phyloP scores from a whole-genome alignment of 2,113 vertebrate species.

The Brachypteracias leptosomus region DNA sequence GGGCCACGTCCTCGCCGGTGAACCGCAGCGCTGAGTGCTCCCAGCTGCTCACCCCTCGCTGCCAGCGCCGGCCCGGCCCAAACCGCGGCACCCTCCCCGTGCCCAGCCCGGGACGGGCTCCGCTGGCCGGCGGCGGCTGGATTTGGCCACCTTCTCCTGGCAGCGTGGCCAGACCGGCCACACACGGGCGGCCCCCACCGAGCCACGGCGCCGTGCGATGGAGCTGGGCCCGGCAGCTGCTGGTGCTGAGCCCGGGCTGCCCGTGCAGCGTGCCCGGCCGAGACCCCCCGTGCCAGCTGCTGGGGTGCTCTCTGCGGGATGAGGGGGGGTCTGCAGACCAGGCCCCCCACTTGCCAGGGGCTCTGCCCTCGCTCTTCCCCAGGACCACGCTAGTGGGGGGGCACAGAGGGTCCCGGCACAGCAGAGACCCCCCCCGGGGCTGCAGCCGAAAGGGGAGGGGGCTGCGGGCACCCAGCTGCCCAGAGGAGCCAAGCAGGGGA shows the following conservation, averaged over 20 bases:
- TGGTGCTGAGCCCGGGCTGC: fast-evolving
- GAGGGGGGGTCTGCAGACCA: not conserved
- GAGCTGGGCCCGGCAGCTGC: not conserved
- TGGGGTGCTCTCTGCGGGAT: not conserved
- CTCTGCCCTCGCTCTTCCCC: not conserved
- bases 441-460: not conserved
- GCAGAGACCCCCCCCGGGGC: not conserved
- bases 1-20: not conserved
- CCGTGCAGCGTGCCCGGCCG: fast-evolving
- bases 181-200: not conserved
- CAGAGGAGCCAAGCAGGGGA: too few species aligned
- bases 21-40: not conserved
- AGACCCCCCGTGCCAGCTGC: not conserved
- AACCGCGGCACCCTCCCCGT: conserved; percentile 30
- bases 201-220: fast-evolving
- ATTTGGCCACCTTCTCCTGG: conserved; percentile 12
- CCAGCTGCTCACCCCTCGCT: not conserved
- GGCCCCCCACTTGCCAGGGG: not conserved
- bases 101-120: not conserved
- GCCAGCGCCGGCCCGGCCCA: not conserved
- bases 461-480: fast-evolving
- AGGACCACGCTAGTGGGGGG: fast-evolving
- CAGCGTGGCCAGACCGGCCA: not conserved
- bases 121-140: not conserved
- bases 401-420: not conserved